Conservation (phyloP, 2,888 invertebrate species). For the Anthophora plumipes region DNA sequence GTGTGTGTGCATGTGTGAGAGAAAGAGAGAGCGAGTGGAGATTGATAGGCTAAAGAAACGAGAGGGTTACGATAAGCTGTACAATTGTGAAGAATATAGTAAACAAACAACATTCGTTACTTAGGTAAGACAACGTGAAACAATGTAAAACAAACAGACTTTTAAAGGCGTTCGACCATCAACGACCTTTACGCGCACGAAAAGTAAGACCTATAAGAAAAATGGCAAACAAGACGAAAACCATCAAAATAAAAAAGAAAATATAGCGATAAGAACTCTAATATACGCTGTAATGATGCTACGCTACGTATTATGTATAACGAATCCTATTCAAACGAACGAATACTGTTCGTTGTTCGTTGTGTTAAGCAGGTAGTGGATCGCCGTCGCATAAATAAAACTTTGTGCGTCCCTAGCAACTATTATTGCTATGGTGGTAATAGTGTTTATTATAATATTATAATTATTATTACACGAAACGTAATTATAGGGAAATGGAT, state of each 20-base stretch:
- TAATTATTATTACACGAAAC: conserved; percentile 77
- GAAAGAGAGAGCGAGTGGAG: neutral
- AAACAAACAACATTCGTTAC: neutral
- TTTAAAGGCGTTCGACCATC: conserved; percentile 10
- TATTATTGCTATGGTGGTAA: conserved; percentile 80
- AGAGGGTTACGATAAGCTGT: neutral
- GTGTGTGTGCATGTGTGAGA: no score
- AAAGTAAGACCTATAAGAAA: neutral
- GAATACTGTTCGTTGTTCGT: conserved; percentile 74
- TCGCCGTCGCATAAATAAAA: conserved; percentile 72
- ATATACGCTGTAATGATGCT: conserved; percentile 65
- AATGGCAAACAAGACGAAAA: conserved; percentile 22
- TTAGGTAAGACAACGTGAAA: neutral
- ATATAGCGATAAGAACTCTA: conserved; percentile 54
- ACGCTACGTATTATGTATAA: conserved; percentile 67
- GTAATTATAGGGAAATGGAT: conserved; percentile 74
- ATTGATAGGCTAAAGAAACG: neutral
- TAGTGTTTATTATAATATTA: conserved; percentile 78
- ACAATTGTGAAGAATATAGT: neutral
- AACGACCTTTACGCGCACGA: neutral
- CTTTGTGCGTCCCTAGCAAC: conserved; percentile 72
- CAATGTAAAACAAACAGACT: conserved; percentile 3
- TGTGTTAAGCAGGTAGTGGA: conserved; percentile 73
- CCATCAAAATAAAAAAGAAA: conserved; percentile 11
- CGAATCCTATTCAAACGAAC: conserved; percentile 71